Percentiles rank a stretch among this genome's conserved stretches.
Evolutionary conservation across 2,113 vertebrate genomes (phyloP).

Genomic region (Labeo catla): DNA sequence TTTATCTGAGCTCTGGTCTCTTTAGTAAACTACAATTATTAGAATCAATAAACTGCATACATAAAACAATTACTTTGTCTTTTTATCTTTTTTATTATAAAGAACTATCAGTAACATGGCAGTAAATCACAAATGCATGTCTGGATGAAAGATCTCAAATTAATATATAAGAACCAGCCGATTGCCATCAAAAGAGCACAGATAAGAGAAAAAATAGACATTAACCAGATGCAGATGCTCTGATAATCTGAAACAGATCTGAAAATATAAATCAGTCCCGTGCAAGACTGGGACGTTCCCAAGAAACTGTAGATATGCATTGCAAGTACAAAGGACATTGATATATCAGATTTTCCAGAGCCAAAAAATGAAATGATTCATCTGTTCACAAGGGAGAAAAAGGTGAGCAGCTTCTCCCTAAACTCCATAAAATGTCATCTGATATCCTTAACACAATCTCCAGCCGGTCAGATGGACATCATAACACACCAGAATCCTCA

Average conservation of each 20-base stretch:
- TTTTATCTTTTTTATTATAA: not conserved
- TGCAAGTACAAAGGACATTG: slow-evolving; percentile 39
- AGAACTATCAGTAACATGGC: not conserved
- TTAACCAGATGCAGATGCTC: slow-evolving; percentile 39
- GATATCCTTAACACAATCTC: slow-evolving; percentile 21
- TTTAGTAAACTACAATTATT: slow-evolving; percentile 44
- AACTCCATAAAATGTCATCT: slow-evolving; percentile 37
- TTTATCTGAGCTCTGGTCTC: not conserved
- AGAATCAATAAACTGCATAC: slow-evolving; percentile 36
- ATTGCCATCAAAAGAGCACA: not conserved
- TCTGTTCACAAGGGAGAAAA: not conserved
- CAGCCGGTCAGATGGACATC: not conserved
- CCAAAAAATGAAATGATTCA: slow-evolving; percentile 38
- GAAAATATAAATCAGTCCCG: slow-evolving; percentile 31
- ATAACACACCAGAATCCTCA: not conserved
- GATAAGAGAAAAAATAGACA: slow-evolving; percentile 25
- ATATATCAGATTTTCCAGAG: slow-evolving; percentile 20
- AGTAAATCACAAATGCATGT: slow-evolving; percentile 13
- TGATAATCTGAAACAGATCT: slow-evolving; percentile 48
- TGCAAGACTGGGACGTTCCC: not conserved
- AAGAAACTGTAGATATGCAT: not conserved
- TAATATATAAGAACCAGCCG: not conserved
- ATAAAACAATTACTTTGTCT: not conserved
- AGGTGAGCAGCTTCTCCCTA: slow-evolving; percentile 17
- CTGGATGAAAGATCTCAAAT: not conserved